Evolutionary conservation across 92 coral and sea anemone genomes (phyloP).

Genomic region (Scolanthus callimorphus): DNA sequence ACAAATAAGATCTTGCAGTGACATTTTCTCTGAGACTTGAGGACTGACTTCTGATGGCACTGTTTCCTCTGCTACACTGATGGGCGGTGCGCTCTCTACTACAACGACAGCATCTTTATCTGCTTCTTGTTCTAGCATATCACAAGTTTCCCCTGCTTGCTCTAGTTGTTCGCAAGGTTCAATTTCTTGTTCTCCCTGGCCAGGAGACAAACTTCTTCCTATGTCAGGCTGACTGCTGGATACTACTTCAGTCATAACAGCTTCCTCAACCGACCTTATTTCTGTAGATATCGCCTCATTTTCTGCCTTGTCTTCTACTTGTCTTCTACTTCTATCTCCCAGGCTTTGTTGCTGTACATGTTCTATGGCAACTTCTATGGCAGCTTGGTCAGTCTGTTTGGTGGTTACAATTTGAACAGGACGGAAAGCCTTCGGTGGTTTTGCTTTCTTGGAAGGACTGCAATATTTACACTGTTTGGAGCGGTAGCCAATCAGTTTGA

Average conservation of each 20-base stretch:
- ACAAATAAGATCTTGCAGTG: slow-evolving; percentile 71
- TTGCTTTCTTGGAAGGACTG: slow-evolving; percentile 46
- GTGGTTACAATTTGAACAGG: slow-evolving; percentile 2
- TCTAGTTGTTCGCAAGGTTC: too few relatives aligned
- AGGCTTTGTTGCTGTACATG: neutral
- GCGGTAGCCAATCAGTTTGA: slow-evolving; percentile 87
- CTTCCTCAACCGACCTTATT: neutral
- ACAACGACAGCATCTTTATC: neutral
- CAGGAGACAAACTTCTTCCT: too few relatives aligned
- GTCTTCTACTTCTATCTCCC: neutral
- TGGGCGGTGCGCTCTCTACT: neutral
- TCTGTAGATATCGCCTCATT: neutral
- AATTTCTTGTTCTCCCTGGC: too few relatives aligned
- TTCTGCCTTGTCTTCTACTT: neutral
- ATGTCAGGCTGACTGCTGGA: too few relatives aligned
- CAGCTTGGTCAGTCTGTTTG: neutral
- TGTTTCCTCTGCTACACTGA: slow-evolving; percentile 12
- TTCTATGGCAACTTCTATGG: neutral
- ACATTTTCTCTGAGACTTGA: neutral
- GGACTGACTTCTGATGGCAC: neutral
- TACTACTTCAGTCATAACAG: neutral
- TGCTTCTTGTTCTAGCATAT: neutral
- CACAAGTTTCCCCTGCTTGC: neutral
- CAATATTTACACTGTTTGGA: slow-evolving; percentile 93
- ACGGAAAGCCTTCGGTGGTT: slow-evolving; percentile 1